Evolutionary conservation across 1,140 invertebrate genomes (phyloP).

Genomic region (Drosophila arizonae): DNA sequence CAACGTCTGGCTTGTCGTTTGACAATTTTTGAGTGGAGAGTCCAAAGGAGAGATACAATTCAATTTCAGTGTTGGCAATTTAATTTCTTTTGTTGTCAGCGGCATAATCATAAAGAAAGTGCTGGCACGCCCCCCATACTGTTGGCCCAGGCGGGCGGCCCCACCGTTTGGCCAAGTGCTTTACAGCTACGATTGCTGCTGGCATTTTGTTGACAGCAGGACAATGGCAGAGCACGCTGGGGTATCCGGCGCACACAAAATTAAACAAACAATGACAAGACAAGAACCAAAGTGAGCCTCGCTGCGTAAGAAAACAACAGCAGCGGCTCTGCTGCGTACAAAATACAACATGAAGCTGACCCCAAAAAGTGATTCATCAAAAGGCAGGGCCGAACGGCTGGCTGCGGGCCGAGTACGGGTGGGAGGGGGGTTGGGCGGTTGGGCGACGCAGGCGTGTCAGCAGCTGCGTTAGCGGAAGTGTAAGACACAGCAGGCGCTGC

Average conservation of each 20-base stretch:
- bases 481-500: slow-evolving; percentile 65
- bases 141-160: not conserved
- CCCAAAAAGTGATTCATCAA: slow-evolving; percentile 55
- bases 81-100: slow-evolving; percentile 79
- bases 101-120: slow-evolving; percentile 66
- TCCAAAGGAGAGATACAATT: slow-evolving; percentile 62
- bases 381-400: not conserved
- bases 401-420: too few species aligned
- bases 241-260: slow-evolving; percentile 74
- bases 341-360: slow-evolving; percentile 47
- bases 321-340: not conserved
- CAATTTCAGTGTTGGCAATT: slow-evolving; percentile 79
- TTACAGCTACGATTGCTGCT: slow-evolving; percentile 55
- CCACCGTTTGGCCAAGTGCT: slow-evolving; percentile 28
- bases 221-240: slow-evolving; percentile 72
- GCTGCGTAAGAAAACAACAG: slow-evolving; percentile 49
- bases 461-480: slow-evolving; percentile 64
- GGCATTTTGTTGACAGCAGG: slow-evolving; percentile 73
- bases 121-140: slow-evolving; percentile 16
- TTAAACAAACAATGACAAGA: slow-evolving; percentile 78
- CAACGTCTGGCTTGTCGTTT: slow-evolving; percentile 11
- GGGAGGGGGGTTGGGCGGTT: not conserved
- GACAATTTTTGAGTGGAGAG: slow-evolving; percentile 58
- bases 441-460: slow-evolving; percentile 40
- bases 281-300: slow-evolving; percentile 58